A percentile compares a stretch with the other conserved stretches of the same genome.
Evolutionary conservation across 2,797 vertebrate species (phyloP).

Genomic region (Coregonus sp.): DNA sequence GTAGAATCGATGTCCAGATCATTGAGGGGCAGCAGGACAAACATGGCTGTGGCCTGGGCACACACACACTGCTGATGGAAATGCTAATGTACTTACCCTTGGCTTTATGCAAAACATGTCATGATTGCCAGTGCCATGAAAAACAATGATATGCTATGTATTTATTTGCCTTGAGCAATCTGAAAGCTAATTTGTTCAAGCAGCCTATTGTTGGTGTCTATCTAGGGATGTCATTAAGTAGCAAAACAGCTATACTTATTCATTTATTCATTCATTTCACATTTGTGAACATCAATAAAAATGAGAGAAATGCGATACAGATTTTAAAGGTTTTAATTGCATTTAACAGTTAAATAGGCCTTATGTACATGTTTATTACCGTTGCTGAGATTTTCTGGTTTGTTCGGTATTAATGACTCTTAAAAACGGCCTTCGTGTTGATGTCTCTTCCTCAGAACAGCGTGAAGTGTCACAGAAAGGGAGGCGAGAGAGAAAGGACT

Average conservation of each 20-base stretch:
- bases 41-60: neutral
- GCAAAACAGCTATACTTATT: constrained; percentile 14
- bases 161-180: constrained; percentile 41
- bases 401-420: no score
- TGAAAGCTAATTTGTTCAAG: constrained; percentile 43
- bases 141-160: constrained; percentile 15
- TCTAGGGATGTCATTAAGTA: constrained; percentile 31
- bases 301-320: neutral
- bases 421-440: neutral
- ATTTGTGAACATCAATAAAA: constrained; percentile 5
- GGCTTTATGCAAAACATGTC: constrained; percentile 10
- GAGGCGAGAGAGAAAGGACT: neutral
- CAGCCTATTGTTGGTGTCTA: constrained; percentile 16
- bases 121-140: constrained; percentile 15
- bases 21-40: neutral
- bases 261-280: constrained; percentile 34
- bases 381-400: neutral
- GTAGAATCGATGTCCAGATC: neutral
- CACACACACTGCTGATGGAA: neutral
- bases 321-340: neutral
- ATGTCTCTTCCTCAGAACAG: neutral
- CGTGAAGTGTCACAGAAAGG: neutral
- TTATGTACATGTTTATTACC: neutral
- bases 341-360: neutral
- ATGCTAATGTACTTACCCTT: neutral